Percentiles rank a stretch among this genome's conserved stretches.
phyloP scores from a whole-genome alignment of 2,888 invertebrate genomes.

The Lycocerus yunnanus region DNA sequence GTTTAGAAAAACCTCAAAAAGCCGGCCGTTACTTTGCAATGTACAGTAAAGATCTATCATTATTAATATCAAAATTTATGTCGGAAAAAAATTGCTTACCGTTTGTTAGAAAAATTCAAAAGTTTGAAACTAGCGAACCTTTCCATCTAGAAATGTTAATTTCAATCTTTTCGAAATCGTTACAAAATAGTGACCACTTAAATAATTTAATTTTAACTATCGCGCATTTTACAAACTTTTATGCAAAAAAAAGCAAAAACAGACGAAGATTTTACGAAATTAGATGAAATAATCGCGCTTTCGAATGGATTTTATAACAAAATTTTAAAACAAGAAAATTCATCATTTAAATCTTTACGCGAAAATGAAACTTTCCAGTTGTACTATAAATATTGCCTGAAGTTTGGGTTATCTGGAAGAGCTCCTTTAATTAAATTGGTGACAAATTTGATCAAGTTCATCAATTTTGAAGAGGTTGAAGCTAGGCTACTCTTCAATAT shows the following conservation, averaged over 20 bases:
- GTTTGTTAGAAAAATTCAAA: constrained; percentile 64
- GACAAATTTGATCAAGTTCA: constrained; percentile 60
- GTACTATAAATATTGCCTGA: constrained; percentile 68
- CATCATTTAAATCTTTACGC: constrained; percentile 21
- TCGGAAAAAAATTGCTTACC: constrained; percentile 61
- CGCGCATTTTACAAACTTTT: constrained; percentile 59
- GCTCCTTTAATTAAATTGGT: constrained; percentile 55
- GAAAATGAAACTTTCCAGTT: constrained; percentile 62
- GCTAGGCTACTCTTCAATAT: constrained; percentile 69
- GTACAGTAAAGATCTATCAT: constrained; percentile 62
- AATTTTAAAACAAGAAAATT: constrained; percentile 6
- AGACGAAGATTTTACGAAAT: constrained; percentile 36
- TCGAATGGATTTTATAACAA: constrained; percentile 22
- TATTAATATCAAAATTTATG: constrained; percentile 66
- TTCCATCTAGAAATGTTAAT: constrained; percentile 64
- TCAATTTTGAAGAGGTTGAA: constrained; percentile 59
- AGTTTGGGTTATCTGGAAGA: constrained; percentile 60
- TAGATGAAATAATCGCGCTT: constrained; percentile 32
- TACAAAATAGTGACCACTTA: constrained; percentile 53
- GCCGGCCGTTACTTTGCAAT: constrained; percentile 67
- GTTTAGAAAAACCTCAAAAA: constrained; percentile 72
- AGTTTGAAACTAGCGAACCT: constrained; percentile 65
- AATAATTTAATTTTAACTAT: constrained; percentile 62
- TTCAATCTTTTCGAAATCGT: constrained; percentile 61
- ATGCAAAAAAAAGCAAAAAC: constrained; percentile 54